Evolutionary conservation across 1,140 invertebrate genomes (phyloP).

Genomic region (Trachelipus rathkii): DNA sequence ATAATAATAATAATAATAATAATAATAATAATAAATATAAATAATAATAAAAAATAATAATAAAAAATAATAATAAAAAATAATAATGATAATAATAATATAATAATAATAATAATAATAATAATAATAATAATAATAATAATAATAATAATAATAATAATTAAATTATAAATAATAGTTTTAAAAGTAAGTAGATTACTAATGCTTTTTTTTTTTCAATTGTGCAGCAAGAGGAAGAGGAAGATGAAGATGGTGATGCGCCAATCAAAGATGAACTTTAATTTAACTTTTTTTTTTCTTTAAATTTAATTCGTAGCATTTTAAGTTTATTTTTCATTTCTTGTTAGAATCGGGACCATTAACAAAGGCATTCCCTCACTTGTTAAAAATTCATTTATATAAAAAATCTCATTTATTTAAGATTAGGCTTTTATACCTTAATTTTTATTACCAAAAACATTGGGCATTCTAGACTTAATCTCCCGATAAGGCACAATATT

Average conservation of each 20-base stretch:
- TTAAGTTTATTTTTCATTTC: not conserved
- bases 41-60: too few species aligned
- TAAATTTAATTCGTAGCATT: not conserved
- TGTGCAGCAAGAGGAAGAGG: constrained; percentile 45
- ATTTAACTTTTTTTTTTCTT: not conserved
- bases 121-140: too few species aligned
- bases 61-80: too few species aligned
- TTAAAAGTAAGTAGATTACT: not conserved
- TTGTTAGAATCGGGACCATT: constrained; percentile 2
- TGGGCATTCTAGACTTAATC: not conserved
- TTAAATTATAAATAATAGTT: too few species aligned
- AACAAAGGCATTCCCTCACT: not conserved
- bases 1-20: too few species aligned
- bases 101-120: too few species aligned
- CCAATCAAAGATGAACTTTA: constrained; percentile 45
- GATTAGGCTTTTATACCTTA: too few species aligned
- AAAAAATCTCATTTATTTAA: too few species aligned
- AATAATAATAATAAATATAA: too few species aligned
- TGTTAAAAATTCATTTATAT: not conserved
- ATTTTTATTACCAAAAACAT: too few species aligned
- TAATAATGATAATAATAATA: too few species aligned
- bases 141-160: too few species aligned
- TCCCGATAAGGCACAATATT: not conserved
- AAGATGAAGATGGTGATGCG: constrained; percentile 47
- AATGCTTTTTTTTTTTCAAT: constrained; percentile 13